Conservation (phyloP, 2,113 vertebrate species). For the Malurus elegans region DNA sequence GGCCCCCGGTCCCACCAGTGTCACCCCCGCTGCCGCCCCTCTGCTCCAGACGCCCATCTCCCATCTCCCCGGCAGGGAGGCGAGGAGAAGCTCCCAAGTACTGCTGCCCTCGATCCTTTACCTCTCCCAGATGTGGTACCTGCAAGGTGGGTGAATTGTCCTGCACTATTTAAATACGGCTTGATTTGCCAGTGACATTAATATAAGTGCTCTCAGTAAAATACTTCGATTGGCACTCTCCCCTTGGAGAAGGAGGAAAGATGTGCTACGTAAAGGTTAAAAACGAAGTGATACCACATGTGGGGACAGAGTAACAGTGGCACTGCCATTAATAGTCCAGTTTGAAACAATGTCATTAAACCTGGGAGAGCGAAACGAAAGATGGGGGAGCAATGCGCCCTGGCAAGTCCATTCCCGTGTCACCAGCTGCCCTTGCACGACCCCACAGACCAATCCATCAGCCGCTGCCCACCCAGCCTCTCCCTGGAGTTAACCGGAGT, state of each 20-base stretch:
- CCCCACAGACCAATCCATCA: not conserved
- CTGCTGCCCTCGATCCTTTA: not conserved
- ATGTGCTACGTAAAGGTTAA: not conserved
- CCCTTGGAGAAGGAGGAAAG: not conserved
- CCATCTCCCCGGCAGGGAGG: too few relatives aligned
- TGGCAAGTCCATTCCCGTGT: not conserved
- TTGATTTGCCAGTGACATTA: not conserved
- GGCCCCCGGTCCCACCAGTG: not conserved
- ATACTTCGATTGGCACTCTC: not conserved
- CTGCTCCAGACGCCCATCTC: not conserved
- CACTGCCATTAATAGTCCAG: not conserved
- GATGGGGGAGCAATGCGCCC: not conserved
- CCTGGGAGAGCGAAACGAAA: not conserved
- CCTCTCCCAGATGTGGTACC: not conserved
- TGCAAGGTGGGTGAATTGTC: not conserved
- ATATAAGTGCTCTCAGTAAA: not conserved
- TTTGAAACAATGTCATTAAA: not conserved
- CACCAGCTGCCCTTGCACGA: not conserved
- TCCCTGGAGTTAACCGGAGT: rapidly evolving
- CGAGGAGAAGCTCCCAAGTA: not conserved
- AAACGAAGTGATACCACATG: not conserved
- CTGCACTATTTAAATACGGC: not conserved
- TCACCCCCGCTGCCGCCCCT: not conserved
- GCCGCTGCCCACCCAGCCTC: not conserved
- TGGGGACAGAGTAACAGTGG: not conserved